Conservation (phyloP, 2,888 invertebrate genomes). For the Germaria angustata region DNA sequence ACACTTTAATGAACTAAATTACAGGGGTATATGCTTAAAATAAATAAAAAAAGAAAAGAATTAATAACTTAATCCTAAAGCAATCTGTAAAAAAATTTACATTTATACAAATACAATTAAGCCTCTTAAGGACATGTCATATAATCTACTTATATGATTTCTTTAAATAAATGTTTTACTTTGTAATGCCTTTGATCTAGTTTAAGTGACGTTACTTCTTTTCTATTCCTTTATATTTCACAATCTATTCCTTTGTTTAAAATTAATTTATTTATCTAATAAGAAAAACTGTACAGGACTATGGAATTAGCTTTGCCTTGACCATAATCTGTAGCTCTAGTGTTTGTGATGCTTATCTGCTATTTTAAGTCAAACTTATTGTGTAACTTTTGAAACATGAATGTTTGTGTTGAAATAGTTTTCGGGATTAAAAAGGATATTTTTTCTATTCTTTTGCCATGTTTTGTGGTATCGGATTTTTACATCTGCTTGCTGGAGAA, state of each 20-base stretch:
- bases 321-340: neutral
- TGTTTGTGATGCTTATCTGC: slow-evolving; percentile 18
- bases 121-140: neutral
- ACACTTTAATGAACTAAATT: slow-evolving; percentile 38
- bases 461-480: too few relatives aligned
- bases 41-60: neutral
- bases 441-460: too few relatives aligned
- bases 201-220: slow-evolving; percentile 42
- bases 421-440: too few relatives aligned
- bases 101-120: neutral
- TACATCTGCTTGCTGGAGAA: too few relatives aligned
- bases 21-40: neutral
- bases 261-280: neutral
- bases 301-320: slow-evolving; percentile 6
- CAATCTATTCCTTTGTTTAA: neutral
- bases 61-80: slow-evolving; percentile 45
- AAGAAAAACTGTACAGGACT: neutral
- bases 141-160: neutral
- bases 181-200: slow-evolving; percentile 1
- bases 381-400: too few relatives aligned
- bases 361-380: too few relatives aligned
- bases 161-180: too few relatives aligned
- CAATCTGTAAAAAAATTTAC: neutral
- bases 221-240: neutral
- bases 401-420: too few relatives aligned